Evolutionary conservation across 2,888 invertebrate genomes (phyloP), one percentile per base, ranked within the genome.

Genomic region (Carabus problematicus): DNA sequence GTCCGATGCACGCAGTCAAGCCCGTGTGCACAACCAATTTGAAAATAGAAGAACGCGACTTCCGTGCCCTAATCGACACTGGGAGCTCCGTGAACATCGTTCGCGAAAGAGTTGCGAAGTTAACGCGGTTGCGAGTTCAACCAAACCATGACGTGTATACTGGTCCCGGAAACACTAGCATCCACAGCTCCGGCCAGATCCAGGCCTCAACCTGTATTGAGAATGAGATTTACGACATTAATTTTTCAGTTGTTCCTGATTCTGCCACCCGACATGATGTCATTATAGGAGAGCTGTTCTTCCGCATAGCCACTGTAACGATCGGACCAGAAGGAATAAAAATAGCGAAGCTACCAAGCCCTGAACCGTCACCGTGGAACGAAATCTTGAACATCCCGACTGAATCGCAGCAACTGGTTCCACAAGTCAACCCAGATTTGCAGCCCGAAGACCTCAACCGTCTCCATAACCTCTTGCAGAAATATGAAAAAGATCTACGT

Each of bases 231-330:
- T 41, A 12, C 12, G 1, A 3, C 9, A 11, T 70, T 19, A 29
- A 29, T 47, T 63, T 62, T 42, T 47, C 43, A 12, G 64, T 70
- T 8, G 64, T 70, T 7, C 58, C 63, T 14, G 52, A 64, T 41
- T 8, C 29, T 45, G 56, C 39, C 1, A 56, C 58, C 18, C 6
- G n/a, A 56, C 58, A 52, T 1, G 54, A 14, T 62, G 18, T 54
- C 1, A 69, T 69, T 0, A 0, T 62, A 7, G 70, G 70, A 1
- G 29, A 42, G 8, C 62, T 42, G 14, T 40, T 60, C 55, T 58
- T 63, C 12, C n/a, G n/a, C n/a, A n/a, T n/a, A n/a, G 43, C 43
- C 9, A 42, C 8, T 18, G 8, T 60, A 12, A 60, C 12, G 12
- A 58, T 58, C 16, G n/a, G 16, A 1, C 2, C 6, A 40, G 41